phyloP scores from a whole-genome alignment of 1,140 invertebrate genomes.

The Psilanteris sp. region DNA sequence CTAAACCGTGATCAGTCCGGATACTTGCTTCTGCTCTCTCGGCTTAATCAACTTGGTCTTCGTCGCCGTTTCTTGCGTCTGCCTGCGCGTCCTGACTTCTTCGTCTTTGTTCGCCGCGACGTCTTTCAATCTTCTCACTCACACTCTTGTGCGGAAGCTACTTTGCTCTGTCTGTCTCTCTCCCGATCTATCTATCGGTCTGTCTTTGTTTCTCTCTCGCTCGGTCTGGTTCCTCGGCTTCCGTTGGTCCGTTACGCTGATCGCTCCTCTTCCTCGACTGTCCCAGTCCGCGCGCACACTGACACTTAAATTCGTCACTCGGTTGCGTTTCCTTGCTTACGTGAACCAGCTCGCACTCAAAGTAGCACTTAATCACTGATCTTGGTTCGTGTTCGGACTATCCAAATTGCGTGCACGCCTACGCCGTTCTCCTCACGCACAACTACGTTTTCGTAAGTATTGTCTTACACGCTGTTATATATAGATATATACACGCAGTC shows the following conservation, averaged over 20 bases:
- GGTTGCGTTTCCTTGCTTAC: not conserved
- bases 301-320: slow-evolving; percentile 12
- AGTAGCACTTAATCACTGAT: slow-evolving; percentile 11
- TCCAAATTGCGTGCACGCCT: not conserved
- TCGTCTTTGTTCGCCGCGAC: slow-evolving; percentile 27
- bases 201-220: too few species aligned
- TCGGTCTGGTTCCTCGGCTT: too few species aligned
- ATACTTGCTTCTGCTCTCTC: slow-evolving; percentile 49
- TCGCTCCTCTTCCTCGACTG: not conserved
- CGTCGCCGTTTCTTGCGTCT: slow-evolving; percentile 47
- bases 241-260: too few species aligned
- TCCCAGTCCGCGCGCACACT: slow-evolving; percentile 15
- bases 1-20: slow-evolving; percentile 22
- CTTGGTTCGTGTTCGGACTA: not conserved
- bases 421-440: slow-evolving; percentile 16
- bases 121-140: slow-evolving; percentile 7
- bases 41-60: slow-evolving; percentile 40
- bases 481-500: slow-evolving; percentile 12
- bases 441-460: slow-evolving; percentile 11
- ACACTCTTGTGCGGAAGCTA: not conserved
- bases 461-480: slow-evolving; percentile 1
- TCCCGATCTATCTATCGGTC: too few species aligned
- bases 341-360: not conserved
- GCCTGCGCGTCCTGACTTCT: slow-evolving; percentile 25
- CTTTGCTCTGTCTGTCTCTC: not conserved